Percentiles rank a stretch among this genome's conserved stretches.
Conservation (phyloP, 2,888 invertebrate species). For the Troglohyphantes excavatus region DNA sequence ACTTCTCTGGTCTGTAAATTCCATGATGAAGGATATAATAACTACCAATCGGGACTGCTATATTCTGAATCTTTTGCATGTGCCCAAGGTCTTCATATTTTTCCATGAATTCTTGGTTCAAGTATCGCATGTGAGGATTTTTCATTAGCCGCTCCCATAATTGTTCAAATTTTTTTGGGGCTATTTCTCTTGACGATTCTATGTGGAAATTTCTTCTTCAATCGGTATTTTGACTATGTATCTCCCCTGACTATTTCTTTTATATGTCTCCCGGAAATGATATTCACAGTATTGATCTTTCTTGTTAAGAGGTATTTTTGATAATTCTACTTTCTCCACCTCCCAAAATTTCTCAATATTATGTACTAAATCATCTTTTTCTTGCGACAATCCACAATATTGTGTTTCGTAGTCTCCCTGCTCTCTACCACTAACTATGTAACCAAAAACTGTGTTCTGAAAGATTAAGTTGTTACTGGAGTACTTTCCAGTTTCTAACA, state of each 20-base stretch:
- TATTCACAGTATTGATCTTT: background rate
- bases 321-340: background rate
- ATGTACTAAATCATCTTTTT: background rate
- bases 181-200: background rate
- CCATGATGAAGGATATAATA: conserved; percentile 49
- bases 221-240: conserved; percentile 14
- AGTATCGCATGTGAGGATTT: background rate
- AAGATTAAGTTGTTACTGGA: too few species aligned
- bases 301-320: background rate
- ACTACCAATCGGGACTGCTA: background rate
- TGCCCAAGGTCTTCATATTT: conserved; percentile 32
- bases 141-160: background rate
- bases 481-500: too few species aligned
- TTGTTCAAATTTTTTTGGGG: background rate
- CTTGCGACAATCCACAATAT: conserved; percentile 10
- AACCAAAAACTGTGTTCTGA: too few species aligned
- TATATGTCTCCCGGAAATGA: background rate
- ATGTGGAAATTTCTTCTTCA: background rate
- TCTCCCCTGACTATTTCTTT: background rate
- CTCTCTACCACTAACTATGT: too few species aligned
- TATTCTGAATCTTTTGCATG: background rate
- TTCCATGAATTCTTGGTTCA: background rate
- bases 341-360: conserved; percentile 26
- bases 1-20: conserved; percentile 46
- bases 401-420: too few species aligned